These are phyloP conservation scores for Caenorhabditis inopinata DNA, from an alignment of 1,140 invertebrate species.

Conservation along the genomic window DNA sequence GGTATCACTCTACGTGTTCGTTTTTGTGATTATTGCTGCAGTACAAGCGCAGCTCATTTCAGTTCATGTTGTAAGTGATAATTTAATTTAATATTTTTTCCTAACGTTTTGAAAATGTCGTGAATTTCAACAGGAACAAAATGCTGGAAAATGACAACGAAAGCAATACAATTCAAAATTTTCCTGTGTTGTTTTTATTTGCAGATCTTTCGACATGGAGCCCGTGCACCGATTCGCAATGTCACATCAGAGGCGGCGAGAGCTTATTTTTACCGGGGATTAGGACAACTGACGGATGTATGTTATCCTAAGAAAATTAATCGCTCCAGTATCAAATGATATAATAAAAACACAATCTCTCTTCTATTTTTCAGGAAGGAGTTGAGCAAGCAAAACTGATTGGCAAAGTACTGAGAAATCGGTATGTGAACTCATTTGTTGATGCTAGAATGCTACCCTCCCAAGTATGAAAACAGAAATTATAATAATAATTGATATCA, in stretches of 20 bases:
- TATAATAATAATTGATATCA: not conserved
- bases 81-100: not conserved
- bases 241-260: slow-evolving; percentile 10
- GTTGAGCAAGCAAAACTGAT: slow-evolving; percentile 1
- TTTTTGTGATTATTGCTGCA: not conserved
- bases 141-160: no score
- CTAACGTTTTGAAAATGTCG: no score
- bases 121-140: no score
- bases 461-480: not conserved
- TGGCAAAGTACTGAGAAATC: not conserved
- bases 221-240: slow-evolving; percentile 6
- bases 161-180: no score
- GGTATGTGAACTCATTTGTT: slow-evolving; percentile 4
- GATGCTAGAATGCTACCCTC: not conserved
- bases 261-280: slow-evolving; percentile 14
- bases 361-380: not conserved
- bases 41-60: not conserved
- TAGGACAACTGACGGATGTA: slow-evolving; percentile 28
- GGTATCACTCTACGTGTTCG: slow-evolving; percentile 16
- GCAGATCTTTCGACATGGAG: slow-evolving; percentile 2
- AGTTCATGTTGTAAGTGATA: not conserved
- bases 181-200: not conserved
- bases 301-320: slow-evolving; percentile 28
- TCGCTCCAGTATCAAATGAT: not conserved
- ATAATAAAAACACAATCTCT: not conserved